Conservation (phyloP, 2,888 invertebrate species). For the Falcaria lacertinaria region DNA sequence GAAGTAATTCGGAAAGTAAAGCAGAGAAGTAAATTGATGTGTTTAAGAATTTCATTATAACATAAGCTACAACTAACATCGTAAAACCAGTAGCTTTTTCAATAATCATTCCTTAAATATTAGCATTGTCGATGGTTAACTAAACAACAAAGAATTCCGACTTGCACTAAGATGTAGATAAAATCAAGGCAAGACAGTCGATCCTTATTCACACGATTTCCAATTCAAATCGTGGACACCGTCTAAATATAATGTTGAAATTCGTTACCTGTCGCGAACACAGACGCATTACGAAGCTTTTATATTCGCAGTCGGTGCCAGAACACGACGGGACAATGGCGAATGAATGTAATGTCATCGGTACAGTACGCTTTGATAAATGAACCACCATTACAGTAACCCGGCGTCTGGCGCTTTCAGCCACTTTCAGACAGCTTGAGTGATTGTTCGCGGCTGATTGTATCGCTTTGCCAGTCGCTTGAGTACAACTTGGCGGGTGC, state of each 20-base stretch:
- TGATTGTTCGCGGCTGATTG: constrained; percentile 13
- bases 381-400: constrained; percentile 21
- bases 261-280: constrained; percentile 34
- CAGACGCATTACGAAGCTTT: constrained; percentile 15
- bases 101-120: too few relatives aligned
- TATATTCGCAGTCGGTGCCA: constrained; percentile 22
- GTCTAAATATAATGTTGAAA: constrained; percentile 23
- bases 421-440: constrained; percentile 19
- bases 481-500: not conserved
- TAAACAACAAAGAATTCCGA: too few relatives aligned
- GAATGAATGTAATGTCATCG: constrained; percentile 44
- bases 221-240: not conserved
- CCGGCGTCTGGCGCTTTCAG: constrained; percentile 8
- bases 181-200: too few relatives aligned
- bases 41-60: too few relatives aligned
- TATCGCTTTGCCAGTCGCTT: not conserved
- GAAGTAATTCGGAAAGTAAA: too few relatives aligned
- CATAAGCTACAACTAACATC: too few relatives aligned
- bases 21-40: too few relatives aligned
- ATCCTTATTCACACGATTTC: not conserved
- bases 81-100: too few relatives aligned
- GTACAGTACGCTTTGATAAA: constrained; percentile 36
- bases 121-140: too few relatives aligned
- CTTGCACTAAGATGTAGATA: too few relatives aligned
- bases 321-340: constrained; percentile 36